Base-by-base conservation (phyloP, 2,888 invertebrate genomes). In the Congeria kusceri region DNA sequence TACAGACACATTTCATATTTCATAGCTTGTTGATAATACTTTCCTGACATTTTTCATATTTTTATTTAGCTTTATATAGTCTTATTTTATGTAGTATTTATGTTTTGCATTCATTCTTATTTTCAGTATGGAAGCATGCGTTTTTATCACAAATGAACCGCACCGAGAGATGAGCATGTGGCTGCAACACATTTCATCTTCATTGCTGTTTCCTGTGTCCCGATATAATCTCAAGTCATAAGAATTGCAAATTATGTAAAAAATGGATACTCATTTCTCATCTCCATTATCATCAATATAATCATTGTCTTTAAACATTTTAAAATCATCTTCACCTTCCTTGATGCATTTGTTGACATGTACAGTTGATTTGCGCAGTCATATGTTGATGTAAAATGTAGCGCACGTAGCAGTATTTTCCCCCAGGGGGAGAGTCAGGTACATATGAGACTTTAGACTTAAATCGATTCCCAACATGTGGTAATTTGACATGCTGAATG, bases 101-200 rank as follows among this genome's bases (percentile, higher is more conserved):
- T 63, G 32, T 66, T 58, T 32, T 44, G 44, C 3, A 23, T 61
- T 71, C 58, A 20, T 59, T 62, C 39, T 71, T 65, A 57, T 44
- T 84, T 87, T 53, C 87, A 87, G 87, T 83, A 73, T 83, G 77
- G 32, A 84, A 86, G 69, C 84, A 87, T 63, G 71, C 83, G 59
- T 62, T 86, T 23, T 75, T 87, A 47, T 82, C 85, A 61, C 79
- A 86, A 63, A 53, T 85, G 69, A 88, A 88, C 64, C 77, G 88
- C 47, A 88, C 88, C 44, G 88, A 88, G 64, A 81, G 87, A 80
- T 87, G 74, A 70, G 49, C 39, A 28, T 27, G 53, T 4, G 5
- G 25, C 15, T 32, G 20, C n/a, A 28, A 56, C 28, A 15, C 25
- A 15, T 56, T 27, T n/a, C 32, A 39, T 61, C 23, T 32, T 61